Conservation (phyloP, 1,140 invertebrate species). For the Cyclina sinensis region DNA sequence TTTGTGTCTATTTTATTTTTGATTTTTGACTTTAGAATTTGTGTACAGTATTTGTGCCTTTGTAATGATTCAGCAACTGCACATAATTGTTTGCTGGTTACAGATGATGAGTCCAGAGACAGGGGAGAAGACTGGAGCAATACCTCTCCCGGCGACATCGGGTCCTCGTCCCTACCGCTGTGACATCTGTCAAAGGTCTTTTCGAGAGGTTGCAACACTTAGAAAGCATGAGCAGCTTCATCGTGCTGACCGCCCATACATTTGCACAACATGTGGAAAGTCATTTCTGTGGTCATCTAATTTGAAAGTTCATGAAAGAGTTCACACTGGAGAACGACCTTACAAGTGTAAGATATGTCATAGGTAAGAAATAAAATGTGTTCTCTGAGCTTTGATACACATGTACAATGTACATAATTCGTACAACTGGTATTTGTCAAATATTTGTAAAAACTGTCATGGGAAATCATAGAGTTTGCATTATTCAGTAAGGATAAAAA, state of each 20-base stretch:
- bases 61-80: background rate
- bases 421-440: too few relatives aligned
- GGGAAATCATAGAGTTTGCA: too few relatives aligned
- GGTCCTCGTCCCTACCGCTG: conserved; percentile 97
- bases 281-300: conserved; percentile 84
- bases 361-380: conserved; percentile 67
- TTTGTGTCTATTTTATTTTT: too few relatives aligned
- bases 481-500: too few relatives aligned
- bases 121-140: conserved; percentile 51
- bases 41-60: background rate
- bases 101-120: conserved; percentile 55
- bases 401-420: too few relatives aligned
- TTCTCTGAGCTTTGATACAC: too few relatives aligned
- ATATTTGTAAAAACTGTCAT: too few relatives aligned
- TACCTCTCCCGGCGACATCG: conserved; percentile 82
- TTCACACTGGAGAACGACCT: conserved; percentile 83
- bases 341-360: conserved; percentile 86
- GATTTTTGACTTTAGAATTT: too few relatives aligned
- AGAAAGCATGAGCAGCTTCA: conserved; percentile 85
- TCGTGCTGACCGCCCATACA: conserved; percentile 84
- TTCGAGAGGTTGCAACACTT: conserved; percentile 87
- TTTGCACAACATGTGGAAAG: conserved; percentile 85
- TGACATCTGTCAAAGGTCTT: conserved; percentile 92
- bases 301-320: conserved; percentile 84
- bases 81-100: background rate